Conservation (phyloP, 2,888 invertebrate genomes). For the Elaeidobius kamerunicus region DNA sequence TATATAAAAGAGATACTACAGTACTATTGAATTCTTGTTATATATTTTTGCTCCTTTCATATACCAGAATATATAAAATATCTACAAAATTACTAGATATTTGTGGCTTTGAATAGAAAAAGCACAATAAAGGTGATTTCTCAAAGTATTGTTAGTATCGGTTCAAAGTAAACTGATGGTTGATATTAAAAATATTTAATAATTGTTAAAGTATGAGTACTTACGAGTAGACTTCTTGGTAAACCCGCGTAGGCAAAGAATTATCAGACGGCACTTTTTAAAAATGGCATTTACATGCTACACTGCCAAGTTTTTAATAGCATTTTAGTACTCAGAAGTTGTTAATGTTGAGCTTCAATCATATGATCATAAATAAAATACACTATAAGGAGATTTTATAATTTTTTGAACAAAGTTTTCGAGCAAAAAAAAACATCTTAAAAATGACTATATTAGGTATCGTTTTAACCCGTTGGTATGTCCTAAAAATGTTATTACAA, state of each 20-base stretch:
- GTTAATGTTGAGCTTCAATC: constrained; percentile 16
- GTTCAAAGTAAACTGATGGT: neutral
- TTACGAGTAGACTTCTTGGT: constrained; percentile 5
- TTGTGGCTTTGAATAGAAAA: neutral
- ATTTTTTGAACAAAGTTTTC: neutral
- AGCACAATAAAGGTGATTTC: constrained; percentile 18
- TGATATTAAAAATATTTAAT: constrained; percentile 15
- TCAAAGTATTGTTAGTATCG: constrained; percentile 13
- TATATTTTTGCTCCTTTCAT: no score
- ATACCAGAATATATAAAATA: no score
- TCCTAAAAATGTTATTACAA: no score
- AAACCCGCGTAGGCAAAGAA: constrained; percentile 6
- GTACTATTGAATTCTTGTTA: no score
- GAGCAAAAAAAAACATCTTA: neutral
- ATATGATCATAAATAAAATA: neutral
- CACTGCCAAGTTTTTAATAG: constrained; percentile 25
- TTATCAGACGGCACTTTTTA: constrained; percentile 20
- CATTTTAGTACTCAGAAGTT: constrained; percentile 21
- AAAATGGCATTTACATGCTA: constrained; percentile 26
- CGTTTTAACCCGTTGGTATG: no score
- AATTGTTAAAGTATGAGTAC: constrained; percentile 22
- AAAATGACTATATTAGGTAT: no score
- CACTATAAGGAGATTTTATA: constrained; percentile 2
- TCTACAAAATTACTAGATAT: no score
- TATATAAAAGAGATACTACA: no score